phyloP scores from a whole-genome alignment of 2,113 vertebrate genomes.

The Suricata suricatta region DNA sequence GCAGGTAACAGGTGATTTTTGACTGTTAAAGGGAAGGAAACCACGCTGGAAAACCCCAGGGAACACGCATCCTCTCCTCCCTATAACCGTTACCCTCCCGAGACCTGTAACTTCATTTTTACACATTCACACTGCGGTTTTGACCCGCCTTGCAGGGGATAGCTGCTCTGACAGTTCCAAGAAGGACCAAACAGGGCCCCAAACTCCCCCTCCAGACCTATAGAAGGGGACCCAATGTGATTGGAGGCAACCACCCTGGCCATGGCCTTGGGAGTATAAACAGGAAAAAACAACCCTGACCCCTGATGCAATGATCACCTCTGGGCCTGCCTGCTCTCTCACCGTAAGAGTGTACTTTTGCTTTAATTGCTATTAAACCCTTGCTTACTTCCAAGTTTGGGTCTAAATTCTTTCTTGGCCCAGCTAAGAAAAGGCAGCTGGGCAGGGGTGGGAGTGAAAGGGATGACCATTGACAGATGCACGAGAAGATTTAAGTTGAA shows the following conservation, averaged over 20 bases:
- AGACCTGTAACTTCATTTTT: not conserved
- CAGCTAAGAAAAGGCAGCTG: not conserved
- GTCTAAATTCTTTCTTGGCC: not conserved
- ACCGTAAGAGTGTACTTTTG: not conserved
- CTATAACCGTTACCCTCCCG: not conserved
- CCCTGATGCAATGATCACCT: not conserved
- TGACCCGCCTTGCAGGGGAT: not conserved
- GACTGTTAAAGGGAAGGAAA: not conserved
- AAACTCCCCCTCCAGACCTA: not conserved
- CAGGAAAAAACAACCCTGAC: too few relatives aligned
- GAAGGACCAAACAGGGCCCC: not conserved
- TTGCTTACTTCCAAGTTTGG: not conserved
- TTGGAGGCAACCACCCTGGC: not conserved
- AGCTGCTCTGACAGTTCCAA: not conserved
- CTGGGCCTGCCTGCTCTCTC: not conserved
- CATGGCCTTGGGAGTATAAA: not conserved
- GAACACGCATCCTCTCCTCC: not conserved
- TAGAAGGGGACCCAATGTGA: not conserved
- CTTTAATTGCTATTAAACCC: not conserved
- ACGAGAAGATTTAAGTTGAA: not conserved
- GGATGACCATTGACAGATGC: not conserved
- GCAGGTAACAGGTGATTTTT: not conserved
- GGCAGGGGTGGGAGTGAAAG: fast-evolving
- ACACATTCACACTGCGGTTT: not conserved
- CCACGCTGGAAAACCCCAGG: not conserved